Conservation (phyloP, 2,113 vertebrate genomes). For the Aythya baeri region DNA sequence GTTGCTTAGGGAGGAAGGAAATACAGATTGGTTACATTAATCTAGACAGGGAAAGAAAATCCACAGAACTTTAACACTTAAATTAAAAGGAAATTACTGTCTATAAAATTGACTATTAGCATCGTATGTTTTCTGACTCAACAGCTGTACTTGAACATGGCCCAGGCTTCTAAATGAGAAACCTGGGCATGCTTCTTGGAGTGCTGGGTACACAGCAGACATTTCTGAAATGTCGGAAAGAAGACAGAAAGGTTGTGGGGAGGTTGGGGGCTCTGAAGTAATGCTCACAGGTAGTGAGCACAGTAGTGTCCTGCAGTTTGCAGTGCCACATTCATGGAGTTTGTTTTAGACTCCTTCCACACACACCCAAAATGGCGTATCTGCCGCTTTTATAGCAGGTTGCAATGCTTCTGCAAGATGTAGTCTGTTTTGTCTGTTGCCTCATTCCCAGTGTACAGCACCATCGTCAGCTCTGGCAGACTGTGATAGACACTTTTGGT, state of each 20-base stretch:
- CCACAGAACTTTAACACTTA: not conserved
- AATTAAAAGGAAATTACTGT: not conserved
- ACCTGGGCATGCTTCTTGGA: not conserved
- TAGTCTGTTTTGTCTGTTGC: not conserved
- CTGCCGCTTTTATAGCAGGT: not conserved
- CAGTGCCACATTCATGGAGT: rapidly evolving
- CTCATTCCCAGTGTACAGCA: not conserved
- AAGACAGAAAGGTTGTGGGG: not conserved
- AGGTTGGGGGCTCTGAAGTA: not conserved
- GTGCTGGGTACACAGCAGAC: not conserved
- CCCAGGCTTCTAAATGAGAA: not conserved
- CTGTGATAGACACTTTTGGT: not conserved
- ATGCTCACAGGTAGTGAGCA: not conserved
- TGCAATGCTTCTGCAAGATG: not conserved
- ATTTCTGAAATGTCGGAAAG: not conserved
- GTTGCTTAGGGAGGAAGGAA: not conserved
- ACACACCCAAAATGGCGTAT: not conserved
- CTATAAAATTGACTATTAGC: not conserved
- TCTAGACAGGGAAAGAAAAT: not conserved
- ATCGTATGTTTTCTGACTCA: not conserved
- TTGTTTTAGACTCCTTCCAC: not conserved
- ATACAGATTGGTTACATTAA: not conserved
- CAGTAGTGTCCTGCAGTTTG: not conserved
- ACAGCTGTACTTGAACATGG: not conserved
- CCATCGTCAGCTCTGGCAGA: not conserved